Percentiles rank a stretch among this genome's conserved stretches.
Evolutionary conservation across 2,797 vertebrate genomes (phyloP).

Genomic region (Galago senegalensis): DNA sequence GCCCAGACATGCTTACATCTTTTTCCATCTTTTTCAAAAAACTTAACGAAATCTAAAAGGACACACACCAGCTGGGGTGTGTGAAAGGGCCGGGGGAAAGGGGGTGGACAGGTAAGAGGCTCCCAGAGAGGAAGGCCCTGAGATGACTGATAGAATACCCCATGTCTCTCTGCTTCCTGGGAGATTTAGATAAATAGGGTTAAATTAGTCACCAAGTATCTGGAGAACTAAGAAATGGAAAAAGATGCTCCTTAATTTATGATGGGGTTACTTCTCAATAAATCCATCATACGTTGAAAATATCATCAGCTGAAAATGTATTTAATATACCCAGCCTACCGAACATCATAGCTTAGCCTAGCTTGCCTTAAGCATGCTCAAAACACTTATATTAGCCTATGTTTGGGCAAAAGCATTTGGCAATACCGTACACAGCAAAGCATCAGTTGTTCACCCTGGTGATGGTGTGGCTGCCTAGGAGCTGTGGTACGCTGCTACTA

Average conservation of each 20-base stretch:
- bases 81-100: no score
- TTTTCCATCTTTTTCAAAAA: conserved; percentile 1
- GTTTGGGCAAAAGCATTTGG: background rate
- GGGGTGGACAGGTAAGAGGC: background rate
- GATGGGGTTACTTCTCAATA: background rate
- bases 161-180: background rate
- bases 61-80: background rate
- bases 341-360: background rate
- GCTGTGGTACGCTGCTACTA: background rate
- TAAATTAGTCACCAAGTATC: background rate
- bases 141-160: background rate
- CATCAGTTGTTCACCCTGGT: background rate
- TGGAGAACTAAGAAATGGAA: background rate
- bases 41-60: background rate
- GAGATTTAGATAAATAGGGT: background rate
- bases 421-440: background rate
- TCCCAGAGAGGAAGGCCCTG: accelerated
- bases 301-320: background rate
- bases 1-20: background rate
- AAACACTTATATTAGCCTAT: background rate
- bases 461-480: background rate
- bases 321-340: background rate
- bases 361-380: background rate
- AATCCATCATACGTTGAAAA: background rate
- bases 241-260: background rate